Evolutionary conservation across 2,113 vertebrate species (phyloP), one percentile per base, ranked within the genome.

Genomic region (Phyllopteryx taeniolatus): DNA sequence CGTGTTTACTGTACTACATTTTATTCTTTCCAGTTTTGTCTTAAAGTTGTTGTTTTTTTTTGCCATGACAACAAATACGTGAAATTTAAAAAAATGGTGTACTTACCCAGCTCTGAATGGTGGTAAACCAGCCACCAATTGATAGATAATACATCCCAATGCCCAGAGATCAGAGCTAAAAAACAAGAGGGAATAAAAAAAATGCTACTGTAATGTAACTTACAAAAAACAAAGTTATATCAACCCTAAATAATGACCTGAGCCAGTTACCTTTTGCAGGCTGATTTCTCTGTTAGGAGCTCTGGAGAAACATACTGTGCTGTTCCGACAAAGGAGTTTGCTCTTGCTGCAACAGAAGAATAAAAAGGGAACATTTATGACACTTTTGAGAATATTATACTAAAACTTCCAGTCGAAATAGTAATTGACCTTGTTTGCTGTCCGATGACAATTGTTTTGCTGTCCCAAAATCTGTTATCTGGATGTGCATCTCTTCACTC

Each of bases 401-500:
- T 2, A 20, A 14, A 22, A 44, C 11, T 11, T 14, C 20, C 19
- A 6, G 11, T 27, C n/a, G 1, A 31, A 46, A 39, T 15, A 20
- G 12, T 11, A 17, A 14, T 59, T 62, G 88, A 94, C 98, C 97
- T 96, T 98, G 97, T 82, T 94, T 98, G 85, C 94, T 98, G 73
- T 99, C 97, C 61, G 97, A 96, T 33, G 97, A 95, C 82, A 99
- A 89, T 77, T 98, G 94, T 92, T 99, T 99, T 63, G 98, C 98
- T 71, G 98, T 99, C 84, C 98, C 98, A 59, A 99, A 99, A 90
- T 99, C 98, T 87, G 98, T 99, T 89, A 99, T 99, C 87, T 98
- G 98, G 90, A 99, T 96, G 89, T 99, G 98, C 98, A 99, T 99
- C 27, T 99, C 96, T 92, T 98, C 98, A 76, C 94, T 98, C 89